phyloP scores from a whole-genome alignment of 2,888 invertebrate genomes.

The Pyrochroa serraticornis region DNA sequence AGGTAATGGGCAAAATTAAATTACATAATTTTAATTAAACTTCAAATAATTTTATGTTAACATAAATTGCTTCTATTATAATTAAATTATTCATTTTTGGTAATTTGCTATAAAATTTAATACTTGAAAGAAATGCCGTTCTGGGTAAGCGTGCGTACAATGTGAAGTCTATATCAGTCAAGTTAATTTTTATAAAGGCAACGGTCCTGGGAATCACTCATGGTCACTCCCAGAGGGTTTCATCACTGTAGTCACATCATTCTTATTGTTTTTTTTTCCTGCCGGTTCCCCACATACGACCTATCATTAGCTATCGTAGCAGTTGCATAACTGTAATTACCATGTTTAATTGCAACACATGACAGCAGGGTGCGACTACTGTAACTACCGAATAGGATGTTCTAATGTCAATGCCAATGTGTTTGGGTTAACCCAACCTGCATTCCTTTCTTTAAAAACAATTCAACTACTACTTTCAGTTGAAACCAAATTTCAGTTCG shows the following conservation, averaged over 20 bases:
- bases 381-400: neutral
- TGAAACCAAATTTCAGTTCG: too few relatives aligned
- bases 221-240: slow-evolving; percentile 37
- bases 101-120: too few relatives aligned
- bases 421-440: neutral
- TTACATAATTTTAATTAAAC: too few relatives aligned
- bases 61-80: too few relatives aligned
- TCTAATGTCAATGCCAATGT: slow-evolving; percentile 28
- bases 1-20: too few relatives aligned
- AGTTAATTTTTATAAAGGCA: slow-evolving; percentile 2
- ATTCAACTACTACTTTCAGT: too few relatives aligned
- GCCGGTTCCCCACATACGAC: slow-evolving; percentile 9
- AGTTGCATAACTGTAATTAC: slow-evolving; percentile 17
- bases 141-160: slow-evolving; percentile 15
- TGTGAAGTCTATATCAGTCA: neutral
- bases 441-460: too few relatives aligned
- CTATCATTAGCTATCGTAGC: slow-evolving; percentile 14
- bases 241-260: slow-evolving; percentile 16
- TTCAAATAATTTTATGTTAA: too few relatives aligned
- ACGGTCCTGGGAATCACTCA: slow-evolving; percentile 30
- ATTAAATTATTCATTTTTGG: too few relatives aligned
- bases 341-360: slow-evolving; percentile 13
- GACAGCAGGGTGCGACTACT: slow-evolving; percentile 5
- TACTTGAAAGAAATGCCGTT: neutral
- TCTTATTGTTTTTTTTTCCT: slow-evolving; percentile 16